Evolutionary conservation across 2,888 invertebrate species (phyloP).

Genomic region (Cacoxenus indagator): DNA sequence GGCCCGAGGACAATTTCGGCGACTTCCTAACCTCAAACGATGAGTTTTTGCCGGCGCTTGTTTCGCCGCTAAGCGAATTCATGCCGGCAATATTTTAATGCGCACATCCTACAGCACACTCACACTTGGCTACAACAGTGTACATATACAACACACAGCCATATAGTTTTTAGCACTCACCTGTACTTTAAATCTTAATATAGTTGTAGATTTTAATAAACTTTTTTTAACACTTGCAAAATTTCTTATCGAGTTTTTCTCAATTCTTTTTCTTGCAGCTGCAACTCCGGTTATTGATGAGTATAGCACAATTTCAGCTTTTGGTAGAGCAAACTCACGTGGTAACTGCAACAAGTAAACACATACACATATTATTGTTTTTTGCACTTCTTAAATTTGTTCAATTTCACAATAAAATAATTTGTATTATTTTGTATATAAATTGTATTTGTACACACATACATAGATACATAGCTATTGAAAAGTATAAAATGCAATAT

Average conservation of each 20-base stretch:
- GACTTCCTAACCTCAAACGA: not conserved
- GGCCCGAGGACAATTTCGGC: constrained; percentile 26
- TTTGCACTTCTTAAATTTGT: too few relatives aligned
- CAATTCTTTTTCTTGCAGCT: constrained; percentile 14
- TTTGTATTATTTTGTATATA: too few relatives aligned
- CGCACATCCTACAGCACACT: not conserved
- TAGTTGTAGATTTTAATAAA: constrained; percentile 10
- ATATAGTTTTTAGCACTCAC: not conserved
- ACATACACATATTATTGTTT: too few relatives aligned
- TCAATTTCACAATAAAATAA: too few relatives aligned
- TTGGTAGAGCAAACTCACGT: not conserved
- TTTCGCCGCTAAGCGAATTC: not conserved
- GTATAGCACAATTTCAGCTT: not conserved
- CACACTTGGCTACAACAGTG: not conserved
- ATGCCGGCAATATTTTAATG: constrained; percentile 6
- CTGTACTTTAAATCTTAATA: not conserved
- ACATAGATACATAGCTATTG: too few relatives aligned
- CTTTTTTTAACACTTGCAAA: not conserved
- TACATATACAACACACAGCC: not conserved
- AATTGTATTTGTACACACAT: too few relatives aligned
- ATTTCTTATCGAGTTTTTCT: not conserved
- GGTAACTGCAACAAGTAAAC: not conserved
- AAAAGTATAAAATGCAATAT: too few relatives aligned
- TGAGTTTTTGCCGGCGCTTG: constrained; percentile 24
- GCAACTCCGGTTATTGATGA: constrained; percentile 18